These are phyloP conservation scores for Zygogramma bicolorata DNA, from an alignment of 2,888 invertebrate genomes.

Conservation along the genomic window DNA sequence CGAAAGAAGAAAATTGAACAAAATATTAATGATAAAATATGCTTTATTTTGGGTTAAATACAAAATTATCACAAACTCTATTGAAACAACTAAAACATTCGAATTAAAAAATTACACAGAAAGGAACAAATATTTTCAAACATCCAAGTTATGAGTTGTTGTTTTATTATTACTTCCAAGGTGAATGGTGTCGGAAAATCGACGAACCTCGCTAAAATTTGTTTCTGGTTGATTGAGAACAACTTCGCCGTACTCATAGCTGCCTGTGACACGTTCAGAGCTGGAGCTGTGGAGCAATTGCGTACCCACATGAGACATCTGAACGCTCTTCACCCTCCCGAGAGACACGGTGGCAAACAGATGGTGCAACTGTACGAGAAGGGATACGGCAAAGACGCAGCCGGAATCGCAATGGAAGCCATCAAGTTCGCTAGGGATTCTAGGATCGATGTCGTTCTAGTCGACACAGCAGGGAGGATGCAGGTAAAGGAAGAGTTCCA, in stretches of 20 bases:
- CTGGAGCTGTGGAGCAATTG: slow-evolving; percentile 98
- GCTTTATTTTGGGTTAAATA: too few relatives aligned
- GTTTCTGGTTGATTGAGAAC: slow-evolving; percentile 99
- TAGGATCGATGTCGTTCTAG: slow-evolving; percentile 90
- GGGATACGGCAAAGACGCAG: slow-evolving; percentile 96
- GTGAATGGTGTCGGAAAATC: slow-evolving; percentile 98
- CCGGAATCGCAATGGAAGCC: slow-evolving; percentile 98
- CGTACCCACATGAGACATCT: slow-evolving; percentile 94
- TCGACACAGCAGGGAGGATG: slow-evolving; percentile 99
- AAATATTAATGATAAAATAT: too few relatives aligned
- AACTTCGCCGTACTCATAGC: slow-evolving; percentile 95
- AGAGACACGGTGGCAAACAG: slow-evolving; percentile 75
- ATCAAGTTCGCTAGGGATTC: slow-evolving; percentile 88
- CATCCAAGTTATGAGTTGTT: too few relatives aligned
- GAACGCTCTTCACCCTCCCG: slow-evolving; percentile 91
- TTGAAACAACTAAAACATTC: too few relatives aligned
- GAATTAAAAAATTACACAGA: too few relatives aligned
- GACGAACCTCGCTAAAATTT: slow-evolving; percentile 98
- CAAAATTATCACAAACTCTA: too few relatives aligned
- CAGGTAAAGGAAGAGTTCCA: slow-evolving; percentile 68
- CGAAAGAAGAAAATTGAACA: too few relatives aligned
- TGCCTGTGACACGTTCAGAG: slow-evolving; percentile 99
- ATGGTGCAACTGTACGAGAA: slow-evolving; percentile 98
- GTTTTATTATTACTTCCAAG: slow-evolving; percentile 55
- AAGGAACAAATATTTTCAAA: too few relatives aligned